Conservation (phyloP, 2,797 vertebrate species). For the Falco peregrinus region DNA sequence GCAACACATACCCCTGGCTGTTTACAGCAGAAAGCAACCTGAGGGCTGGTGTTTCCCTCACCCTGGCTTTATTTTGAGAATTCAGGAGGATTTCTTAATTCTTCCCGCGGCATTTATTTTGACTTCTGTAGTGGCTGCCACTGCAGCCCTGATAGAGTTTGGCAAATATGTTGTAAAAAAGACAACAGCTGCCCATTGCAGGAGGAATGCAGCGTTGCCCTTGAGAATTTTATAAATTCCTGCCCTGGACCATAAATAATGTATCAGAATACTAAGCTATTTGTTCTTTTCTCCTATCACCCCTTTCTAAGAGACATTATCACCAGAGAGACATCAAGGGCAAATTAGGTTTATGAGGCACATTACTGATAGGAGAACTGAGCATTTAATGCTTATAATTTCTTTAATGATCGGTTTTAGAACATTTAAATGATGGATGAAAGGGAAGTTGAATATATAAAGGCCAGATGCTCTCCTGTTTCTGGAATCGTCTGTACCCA, state of each 20-base stretch:
- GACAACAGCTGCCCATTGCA: background rate
- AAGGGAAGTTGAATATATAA: background rate
- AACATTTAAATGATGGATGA: slow-evolving; percentile 49
- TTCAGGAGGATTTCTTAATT: background rate
- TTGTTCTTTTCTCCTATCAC: slow-evolving; percentile 8
- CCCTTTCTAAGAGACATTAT: background rate
- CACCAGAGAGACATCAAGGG: background rate
- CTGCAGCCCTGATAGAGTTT: background rate
- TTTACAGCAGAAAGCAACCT: background rate
- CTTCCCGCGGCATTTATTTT: background rate
- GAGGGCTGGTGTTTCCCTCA: background rate
- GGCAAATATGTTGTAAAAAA: background rate
- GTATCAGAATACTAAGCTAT: background rate
- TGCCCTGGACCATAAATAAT: slow-evolving; percentile 8
- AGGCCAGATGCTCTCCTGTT: slow-evolving; percentile 26
- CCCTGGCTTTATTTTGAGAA: background rate
- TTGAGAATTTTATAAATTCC: slow-evolving; percentile 15
- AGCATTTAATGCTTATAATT: slow-evolving; percentile 39
- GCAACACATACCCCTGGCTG: background rate
- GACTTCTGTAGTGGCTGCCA: background rate
- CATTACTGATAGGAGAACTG: background rate
- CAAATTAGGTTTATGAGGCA: slow-evolving; percentile 53
- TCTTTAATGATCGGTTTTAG: slow-evolving; percentile 32
- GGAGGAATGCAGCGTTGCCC: background rate
- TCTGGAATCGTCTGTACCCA: background rate